Evolutionary conservation across 2,888 invertebrate species (phyloP), one percentile per base, ranked within the genome.

Genomic region (Agrilus biguttatus): DNA sequence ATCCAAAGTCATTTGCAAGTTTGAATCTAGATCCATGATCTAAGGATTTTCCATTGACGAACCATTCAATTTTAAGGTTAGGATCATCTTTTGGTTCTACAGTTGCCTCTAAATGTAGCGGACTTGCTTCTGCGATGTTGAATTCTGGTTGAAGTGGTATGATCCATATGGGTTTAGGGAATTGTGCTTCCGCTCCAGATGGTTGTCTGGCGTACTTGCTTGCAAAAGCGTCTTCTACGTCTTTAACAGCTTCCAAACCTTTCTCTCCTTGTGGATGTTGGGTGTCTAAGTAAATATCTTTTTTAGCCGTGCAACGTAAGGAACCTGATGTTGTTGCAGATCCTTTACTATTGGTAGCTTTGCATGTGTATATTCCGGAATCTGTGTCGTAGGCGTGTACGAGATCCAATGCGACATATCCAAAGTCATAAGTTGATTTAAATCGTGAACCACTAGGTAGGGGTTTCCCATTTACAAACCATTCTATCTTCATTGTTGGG

Each of bases 1-100:
- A 96, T 41, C 97, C 97, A 63, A 96, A 96, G 60, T 98, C 97
- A 59, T 83, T 87, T 1, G 87, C 89, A 61, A 91, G 80, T 63
- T 91, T 91, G 64, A 91, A 93, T 50, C 93, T 75, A 3, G 91
- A 83, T 46, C 85, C 90, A 60, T 89, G 85, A 52, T 85, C 85
- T 39, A 92, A 66, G 32, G 82, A 74, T 67, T 90, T 89, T 39
- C 91, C 90, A 61, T 92, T 92, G 60, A 92, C 88, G 65, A 85
- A 91, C 92, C 92, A 93, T 68, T 92, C 91, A 50, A 92, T 83
- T 60, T 83, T 87, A 41, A 92, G 68, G 56, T 88, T 81, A 7
- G 91, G 90, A 71, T 92, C 92, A 60, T 86, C 83, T 60, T 90
- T 90, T 1, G 96, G 96, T 61, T 92, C 90, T 14, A 97, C 88